Evolutionary conservation across 2,888 invertebrate species (phyloP).

Genomic region (Spilosoma lubricipeda): DNA sequence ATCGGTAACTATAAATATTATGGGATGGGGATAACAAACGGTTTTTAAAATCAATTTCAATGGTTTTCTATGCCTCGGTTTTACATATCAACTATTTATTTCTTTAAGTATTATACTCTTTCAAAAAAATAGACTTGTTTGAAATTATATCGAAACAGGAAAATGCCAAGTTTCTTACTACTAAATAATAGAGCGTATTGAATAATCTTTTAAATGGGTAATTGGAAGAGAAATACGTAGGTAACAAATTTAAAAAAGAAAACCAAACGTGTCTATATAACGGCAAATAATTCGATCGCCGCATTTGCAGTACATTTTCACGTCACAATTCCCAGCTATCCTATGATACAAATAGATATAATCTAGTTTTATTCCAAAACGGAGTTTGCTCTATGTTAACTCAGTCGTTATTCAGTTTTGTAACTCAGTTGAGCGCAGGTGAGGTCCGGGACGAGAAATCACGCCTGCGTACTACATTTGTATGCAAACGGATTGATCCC

Average conservation of each 20-base stretch:
- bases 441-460: constrained; percentile 66
- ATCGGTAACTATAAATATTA: neutral
- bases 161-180: too few relatives aligned
- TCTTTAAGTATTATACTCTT: too few relatives aligned
- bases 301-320: neutral
- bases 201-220: too few relatives aligned
- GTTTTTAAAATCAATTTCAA: neutral
- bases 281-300: neutral
- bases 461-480: constrained; percentile 65
- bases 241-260: too few relatives aligned
- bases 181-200: too few relatives aligned
- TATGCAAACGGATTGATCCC: constrained; percentile 71
- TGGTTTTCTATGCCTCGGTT: neutral
- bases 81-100: too few relatives aligned
- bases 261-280: too few relatives aligned
- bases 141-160: too few relatives aligned
- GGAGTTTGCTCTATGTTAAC: constrained; percentile 31
- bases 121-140: too few relatives aligned
- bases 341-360: neutral
- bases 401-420: constrained; percentile 56
- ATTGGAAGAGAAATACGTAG: too few relatives aligned
- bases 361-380: constrained; percentile 27
- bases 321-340: neutral
- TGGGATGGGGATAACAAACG: neutral
- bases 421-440: constrained; percentile 56